Evolutionary conservation across 2,113 vertebrate genomes (phyloP), one percentile per base, ranked within the genome.

Genomic region (Galeopterus variegatus): DNA sequence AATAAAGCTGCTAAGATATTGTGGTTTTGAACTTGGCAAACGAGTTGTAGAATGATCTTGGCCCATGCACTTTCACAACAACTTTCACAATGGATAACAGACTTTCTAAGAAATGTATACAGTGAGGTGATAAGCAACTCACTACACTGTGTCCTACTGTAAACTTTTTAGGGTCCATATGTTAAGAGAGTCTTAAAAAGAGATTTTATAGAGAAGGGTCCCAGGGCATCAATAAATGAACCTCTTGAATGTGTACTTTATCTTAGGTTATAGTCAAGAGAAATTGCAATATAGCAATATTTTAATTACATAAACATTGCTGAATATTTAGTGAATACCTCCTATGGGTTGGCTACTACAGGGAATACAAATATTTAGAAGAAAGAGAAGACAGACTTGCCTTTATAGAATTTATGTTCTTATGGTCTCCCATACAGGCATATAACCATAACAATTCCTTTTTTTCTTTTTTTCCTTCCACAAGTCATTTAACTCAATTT

Each of bases 11-110:
- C 86, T 86, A 96, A 97, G 96, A 97, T 97, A 98, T 23, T 98
- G 97, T 95, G 98, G 97, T 97, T 99, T 98, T 96, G 95, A 98
- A 98, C 91, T 94, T 96, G 96, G 93, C 97, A 87, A 93, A 94
- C 96, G 86, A 96, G 48, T 0, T 65, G n/a, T 83, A 89, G 62
- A 96, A 90, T 91, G 36, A 95, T 48, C 90, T 97, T 98, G 95
- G 97, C 73, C 62, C 70, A 67, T 77, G 92, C 2, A 86, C 96
- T 98, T 98, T 98, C 72, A 10, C 64, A 96, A 82, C 83, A 58
- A 85, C 84, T 97, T 95, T 96, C 88, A 95, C 94, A 96, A 79
- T 97, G 88, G 50, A 77, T 97, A 97, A 86, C 86, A 98, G 97
- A 88, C 60, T 18, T 93, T 60, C 93, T 83, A 95, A 95, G 41